These are phyloP conservation scores for Leucopsar rothschildi DNA, from an alignment of 2,113 vertebrate genomes.

Conservation along the genomic window DNA sequence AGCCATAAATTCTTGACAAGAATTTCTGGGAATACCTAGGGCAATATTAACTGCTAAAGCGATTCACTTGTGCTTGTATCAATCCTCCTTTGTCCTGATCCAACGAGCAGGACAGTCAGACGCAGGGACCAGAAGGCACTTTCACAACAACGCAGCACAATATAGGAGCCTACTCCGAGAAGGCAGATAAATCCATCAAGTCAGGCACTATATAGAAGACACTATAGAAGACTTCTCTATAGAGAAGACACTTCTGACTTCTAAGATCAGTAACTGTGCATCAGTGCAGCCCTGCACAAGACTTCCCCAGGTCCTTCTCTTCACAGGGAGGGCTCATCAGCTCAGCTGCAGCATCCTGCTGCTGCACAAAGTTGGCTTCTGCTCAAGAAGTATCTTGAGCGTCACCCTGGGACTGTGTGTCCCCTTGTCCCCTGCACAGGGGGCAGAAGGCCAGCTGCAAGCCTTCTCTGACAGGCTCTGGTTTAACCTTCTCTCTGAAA, in stretches of 20 bases:
- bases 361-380: neutral
- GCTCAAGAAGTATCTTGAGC: neutral
- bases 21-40: neutral
- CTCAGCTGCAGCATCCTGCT: neutral
- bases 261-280: fast-evolving
- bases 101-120: neutral
- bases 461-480: neutral
- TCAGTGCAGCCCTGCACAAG: neutral
- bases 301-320: neutral
- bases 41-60: neutral
- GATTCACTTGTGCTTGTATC: neutral
- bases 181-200: neutral
- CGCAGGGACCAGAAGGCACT: neutral
- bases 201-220: fast-evolving
- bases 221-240: neutral
- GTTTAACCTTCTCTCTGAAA: neutral
- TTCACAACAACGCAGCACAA: fast-evolving
- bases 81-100: neutral
- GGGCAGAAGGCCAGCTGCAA: neutral
- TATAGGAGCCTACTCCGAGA: neutral
- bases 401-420: fast-evolving
- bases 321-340: neutral
- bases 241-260: neutral
- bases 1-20: neutral
- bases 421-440: neutral